Conservation (phyloP, 2,888 invertebrate genomes). For the Homarus gammarus region DNA sequence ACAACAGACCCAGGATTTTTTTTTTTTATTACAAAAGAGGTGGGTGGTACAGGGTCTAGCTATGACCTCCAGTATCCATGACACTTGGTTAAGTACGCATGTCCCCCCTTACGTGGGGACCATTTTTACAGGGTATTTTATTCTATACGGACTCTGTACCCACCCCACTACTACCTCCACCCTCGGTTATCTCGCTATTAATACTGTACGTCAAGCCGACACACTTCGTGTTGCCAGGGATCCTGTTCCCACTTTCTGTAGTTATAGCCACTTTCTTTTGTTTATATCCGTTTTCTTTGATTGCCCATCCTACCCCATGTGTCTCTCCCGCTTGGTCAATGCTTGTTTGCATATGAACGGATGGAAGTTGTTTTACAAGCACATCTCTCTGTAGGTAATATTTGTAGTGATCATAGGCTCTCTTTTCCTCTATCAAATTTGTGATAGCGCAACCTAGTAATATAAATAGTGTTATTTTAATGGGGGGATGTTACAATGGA, state of each 20-base stretch:
- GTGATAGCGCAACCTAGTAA: conserved; percentile 71
- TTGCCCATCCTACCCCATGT: conserved; percentile 46
- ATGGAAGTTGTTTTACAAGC: conserved; percentile 66
- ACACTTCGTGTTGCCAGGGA: conserved; percentile 50
- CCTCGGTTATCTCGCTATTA: conserved; percentile 53
- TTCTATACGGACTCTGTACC: conserved; percentile 68
- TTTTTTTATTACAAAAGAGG: conserved; percentile 57
- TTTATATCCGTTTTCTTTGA: conserved; percentile 52
- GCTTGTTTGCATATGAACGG: conserved; percentile 68
- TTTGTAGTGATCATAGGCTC: conserved; percentile 64
- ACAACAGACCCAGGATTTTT: conserved; percentile 61
- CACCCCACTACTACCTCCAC: conserved; percentile 67
- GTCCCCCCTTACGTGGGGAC: conserved; percentile 50
- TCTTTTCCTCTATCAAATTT: conserved; percentile 65
- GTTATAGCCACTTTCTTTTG: conserved; percentile 67
- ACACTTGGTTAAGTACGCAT: conserved; percentile 66
- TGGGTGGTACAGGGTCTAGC: conserved; percentile 62
- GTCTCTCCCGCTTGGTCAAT: conserved; percentile 57
- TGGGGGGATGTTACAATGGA: conserved; percentile 61
- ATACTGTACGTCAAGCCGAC: conserved; percentile 49
- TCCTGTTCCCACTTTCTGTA: conserved; percentile 62
- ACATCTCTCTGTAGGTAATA: conserved; percentile 66
- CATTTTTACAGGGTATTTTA: conserved; percentile 72
- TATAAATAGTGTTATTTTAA: conserved; percentile 70
- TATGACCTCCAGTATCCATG: conserved; percentile 70